Evolutionary conservation across 2,888 invertebrate species (phyloP).

Genomic region (Acrocyrtus sp.): DNA sequence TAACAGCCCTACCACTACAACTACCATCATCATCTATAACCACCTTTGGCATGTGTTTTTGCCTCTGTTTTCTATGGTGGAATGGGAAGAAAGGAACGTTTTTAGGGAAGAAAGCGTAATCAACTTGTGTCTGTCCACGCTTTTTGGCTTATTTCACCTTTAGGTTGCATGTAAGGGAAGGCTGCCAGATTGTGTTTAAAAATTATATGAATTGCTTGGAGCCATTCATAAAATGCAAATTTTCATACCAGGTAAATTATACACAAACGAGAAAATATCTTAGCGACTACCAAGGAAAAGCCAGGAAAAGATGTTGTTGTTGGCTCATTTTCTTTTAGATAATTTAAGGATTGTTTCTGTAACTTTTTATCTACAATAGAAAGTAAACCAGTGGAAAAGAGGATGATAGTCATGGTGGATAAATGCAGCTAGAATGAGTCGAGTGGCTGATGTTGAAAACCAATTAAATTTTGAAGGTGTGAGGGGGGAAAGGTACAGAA

Average conservation of each 20-base stretch:
- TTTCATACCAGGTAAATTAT: neutral
- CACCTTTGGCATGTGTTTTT: neutral
- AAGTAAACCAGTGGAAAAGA: too few relatives aligned
- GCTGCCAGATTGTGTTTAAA: slow-evolving; percentile 13
- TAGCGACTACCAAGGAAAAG: too few relatives aligned
- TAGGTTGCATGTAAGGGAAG: neutral
- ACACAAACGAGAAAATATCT: neutral
- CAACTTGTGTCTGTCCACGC: neutral
- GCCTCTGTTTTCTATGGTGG: neutral
- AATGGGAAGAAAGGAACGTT: too few relatives aligned
- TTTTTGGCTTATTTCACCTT: neutral
- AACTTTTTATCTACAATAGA: too few relatives aligned
- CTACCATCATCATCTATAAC: neutral
- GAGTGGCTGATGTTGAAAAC: slow-evolving; percentile 10
- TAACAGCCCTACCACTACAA: neutral
- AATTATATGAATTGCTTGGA: slow-evolving; percentile 8
- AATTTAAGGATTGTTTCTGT: too few relatives aligned
- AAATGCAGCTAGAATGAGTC: too few relatives aligned
- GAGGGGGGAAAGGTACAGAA: neutral
- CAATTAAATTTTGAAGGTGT: slow-evolving; percentile 2
- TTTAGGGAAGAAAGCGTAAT: neutral
- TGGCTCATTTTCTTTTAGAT: slow-evolving; percentile 3
- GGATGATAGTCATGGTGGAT: neutral
- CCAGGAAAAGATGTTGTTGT: too few relatives aligned
- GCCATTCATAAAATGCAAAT: slow-evolving; percentile 42